phyloP scores from a whole-genome alignment of 2,113 vertebrate genomes.

The Eptatretus burgeri region DNA sequence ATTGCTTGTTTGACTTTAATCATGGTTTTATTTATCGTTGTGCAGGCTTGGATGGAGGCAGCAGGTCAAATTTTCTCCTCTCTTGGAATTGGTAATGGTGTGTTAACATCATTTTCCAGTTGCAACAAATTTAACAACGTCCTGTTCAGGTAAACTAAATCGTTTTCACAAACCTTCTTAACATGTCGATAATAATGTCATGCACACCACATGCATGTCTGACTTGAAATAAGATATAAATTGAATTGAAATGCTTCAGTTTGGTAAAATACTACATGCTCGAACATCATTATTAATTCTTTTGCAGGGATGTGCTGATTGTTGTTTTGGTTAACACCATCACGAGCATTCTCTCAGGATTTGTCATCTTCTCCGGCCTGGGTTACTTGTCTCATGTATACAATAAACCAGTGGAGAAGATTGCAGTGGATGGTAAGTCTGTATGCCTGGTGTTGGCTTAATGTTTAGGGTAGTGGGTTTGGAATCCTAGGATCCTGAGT shows the following conservation, averaged over 20 bases:
- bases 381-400: constrained; percentile 27
- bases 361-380: constrained; percentile 29
- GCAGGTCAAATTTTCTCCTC: constrained; percentile 29
- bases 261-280: too few species aligned
- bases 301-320: constrained; percentile 19
- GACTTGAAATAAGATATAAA: too few species aligned
- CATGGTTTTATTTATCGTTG: too few species aligned
- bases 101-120: constrained; percentile 25
- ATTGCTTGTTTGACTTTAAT: too few species aligned
- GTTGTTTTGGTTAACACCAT: constrained; percentile 20
- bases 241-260: too few species aligned
- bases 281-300: background rate
- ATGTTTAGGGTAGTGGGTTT: too few species aligned
- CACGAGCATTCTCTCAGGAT: constrained; percentile 25
- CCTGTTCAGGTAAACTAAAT: constrained; percentile 16
- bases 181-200: too few species aligned
- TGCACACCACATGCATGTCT: too few species aligned
- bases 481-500: too few species aligned
- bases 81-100: constrained; percentile 22
- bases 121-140: constrained; percentile 31
- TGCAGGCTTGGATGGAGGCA: constrained; percentile 26
- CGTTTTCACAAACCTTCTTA: too few species aligned
- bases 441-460: too few species aligned
- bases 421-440: constrained; percentile 24
- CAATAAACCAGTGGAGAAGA: constrained; percentile 23